Evolutionary conservation across 1,140 invertebrate species (phyloP), one percentile per base, ranked within the genome.

Genomic region (Rhynchophorus ferrugineus): DNA sequence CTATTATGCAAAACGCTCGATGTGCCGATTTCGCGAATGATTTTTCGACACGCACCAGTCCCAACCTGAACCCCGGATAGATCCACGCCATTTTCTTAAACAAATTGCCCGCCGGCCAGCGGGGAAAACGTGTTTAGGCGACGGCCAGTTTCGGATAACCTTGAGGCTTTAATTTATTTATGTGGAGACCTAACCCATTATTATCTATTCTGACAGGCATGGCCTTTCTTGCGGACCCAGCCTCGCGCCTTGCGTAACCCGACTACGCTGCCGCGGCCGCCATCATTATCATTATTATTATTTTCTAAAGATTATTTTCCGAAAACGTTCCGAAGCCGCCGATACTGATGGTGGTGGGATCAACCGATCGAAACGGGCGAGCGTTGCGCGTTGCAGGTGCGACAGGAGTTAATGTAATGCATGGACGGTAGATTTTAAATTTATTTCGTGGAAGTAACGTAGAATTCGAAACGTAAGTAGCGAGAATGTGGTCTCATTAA

Each of bases 151-250:
- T 63, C 41, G 60, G 58, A 61, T 57, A 60, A 62, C 62, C 62
- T 64, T 64, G 62, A 55, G 48, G 50, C 44, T 64, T 58, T 57
- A 60, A 62, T 64, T 61, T 64, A 62, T 63, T 63, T 63, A 61
- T 61, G 57, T n/a, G 58, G 59, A 60, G 54, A 63, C 59, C 61
- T 63, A 63, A 39, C 60, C 61, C 62, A 61, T 63, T 61, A 63
- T 63, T 63, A 63, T 59, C 51, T 48, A 46, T 46, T 53, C 54
- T 54, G 56, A 57, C 56, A 57, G 54, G 41, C 54, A n/a, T 53
- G 56, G 51, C 57, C 57, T 59, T 59, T 59, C 54, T 42, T 52
- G 37, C n/a, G n/a, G 49, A 47, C 48, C 38, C 29, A 44, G 45
- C 48, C 48, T 49, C 29, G 18, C 21, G 16, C 33, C 46, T 58